Conservation (phyloP, 2,888 invertebrate species). For the Orthonychiurus folsomi region DNA sequence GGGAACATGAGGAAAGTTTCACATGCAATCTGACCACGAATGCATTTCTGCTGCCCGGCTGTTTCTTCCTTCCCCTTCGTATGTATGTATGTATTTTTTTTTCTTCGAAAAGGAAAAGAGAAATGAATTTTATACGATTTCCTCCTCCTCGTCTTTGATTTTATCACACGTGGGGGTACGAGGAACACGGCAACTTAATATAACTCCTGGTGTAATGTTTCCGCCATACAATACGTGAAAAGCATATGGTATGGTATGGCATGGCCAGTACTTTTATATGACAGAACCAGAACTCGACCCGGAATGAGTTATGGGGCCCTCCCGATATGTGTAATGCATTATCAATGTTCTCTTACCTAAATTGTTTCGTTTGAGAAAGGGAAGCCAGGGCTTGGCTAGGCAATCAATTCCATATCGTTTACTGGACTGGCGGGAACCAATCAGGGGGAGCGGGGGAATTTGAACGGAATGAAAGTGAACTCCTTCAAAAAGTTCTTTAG, state of each 20-base stretch:
- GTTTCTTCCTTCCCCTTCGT: too few species aligned
- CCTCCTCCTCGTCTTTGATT: too few species aligned
- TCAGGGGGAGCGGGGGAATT: neutral
- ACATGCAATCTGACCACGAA: too few species aligned
- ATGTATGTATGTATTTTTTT: too few species aligned
- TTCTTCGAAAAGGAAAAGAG: too few species aligned
- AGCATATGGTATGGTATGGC: neutral
- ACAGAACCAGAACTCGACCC: neutral
- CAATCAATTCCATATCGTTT: neutral
- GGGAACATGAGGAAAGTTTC: too few species aligned
- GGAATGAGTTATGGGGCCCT: conserved; percentile 8
- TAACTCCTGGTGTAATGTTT: too few species aligned
- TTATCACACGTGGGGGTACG: too few species aligned
- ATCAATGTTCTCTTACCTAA: conserved; percentile 6
- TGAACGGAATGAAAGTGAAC: neutral
- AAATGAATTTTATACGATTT: too few species aligned
- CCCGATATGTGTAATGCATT: conserved; percentile 12
- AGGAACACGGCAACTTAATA: too few species aligned
- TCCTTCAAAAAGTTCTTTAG: neutral
- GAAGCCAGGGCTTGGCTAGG: neutral
- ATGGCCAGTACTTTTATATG: neutral
- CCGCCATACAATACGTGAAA: too few species aligned
- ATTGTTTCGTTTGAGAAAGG: neutral
- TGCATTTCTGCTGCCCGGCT: too few species aligned
- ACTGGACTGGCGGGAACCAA: neutral